Evolutionary conservation across 2,113 vertebrate species (phyloP), one percentile per base, ranked within the genome.

Genomic region (Anolis sagrei): DNA sequence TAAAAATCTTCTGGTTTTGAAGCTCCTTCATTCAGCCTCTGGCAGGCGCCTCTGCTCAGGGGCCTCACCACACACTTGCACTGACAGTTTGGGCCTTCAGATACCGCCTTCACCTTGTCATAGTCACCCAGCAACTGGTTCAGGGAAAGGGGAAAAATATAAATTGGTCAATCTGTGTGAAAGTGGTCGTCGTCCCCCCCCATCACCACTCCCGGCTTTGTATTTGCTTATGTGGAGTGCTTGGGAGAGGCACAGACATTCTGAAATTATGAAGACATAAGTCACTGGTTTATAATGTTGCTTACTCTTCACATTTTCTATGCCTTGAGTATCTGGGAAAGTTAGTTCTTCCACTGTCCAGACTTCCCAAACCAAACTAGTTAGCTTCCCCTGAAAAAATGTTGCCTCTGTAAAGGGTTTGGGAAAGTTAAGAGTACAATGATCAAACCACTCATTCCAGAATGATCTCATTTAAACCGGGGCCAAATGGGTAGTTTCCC

Each of bases 11-110:
- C 97, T 0, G 91, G 92, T 5, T 92, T 82, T 36, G 96, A 95
- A 32, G 92, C 49, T 0, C 97, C 97, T 39, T 96, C 95, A 0
- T 96, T 96, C 91, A 97, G 95, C 93, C 97, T 96, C 27, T 95
- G 94, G 92, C 98, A 99, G 89, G 98, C 97, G 0, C 97, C 97
- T 0, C 97, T 97, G 93, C 97, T 97, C 96, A 98, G 91, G 78
- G 97, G 98, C 89, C 97, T 97, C 95, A 99, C 98, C 93, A 99
- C 96, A 95, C 99, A 99, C 95, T 98, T 98, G 97, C 98, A 95
- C 5, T 87, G 94, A 93, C 97, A 99, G 97, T 99, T 95, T 7
- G 98, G 96, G 95, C 98, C 98, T 95, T 99, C 98, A 0, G 98
- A 98, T 91, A 99, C 96, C 0, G 98, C 98, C 96, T 98, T 98